A percentile compares a stretch with the other conserved stretches of the same genome.
Evolutionary conservation across 1,140 invertebrate species (phyloP).

Genomic region (Plectrocnemia conspersa): DNA sequence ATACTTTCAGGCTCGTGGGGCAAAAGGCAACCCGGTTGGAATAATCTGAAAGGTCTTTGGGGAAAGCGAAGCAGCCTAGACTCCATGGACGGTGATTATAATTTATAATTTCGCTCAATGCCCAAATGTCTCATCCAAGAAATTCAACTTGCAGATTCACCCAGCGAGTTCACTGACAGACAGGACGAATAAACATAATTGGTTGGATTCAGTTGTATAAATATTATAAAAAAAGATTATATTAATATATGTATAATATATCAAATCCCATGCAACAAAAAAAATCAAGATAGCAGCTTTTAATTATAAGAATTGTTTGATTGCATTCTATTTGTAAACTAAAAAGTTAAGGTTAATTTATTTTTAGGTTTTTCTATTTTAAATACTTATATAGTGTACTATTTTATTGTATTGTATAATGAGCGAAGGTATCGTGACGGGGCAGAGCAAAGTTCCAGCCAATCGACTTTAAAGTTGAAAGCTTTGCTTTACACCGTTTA

Average conservation of each 20-base stretch:
- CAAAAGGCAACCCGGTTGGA: slow-evolving; percentile 67
- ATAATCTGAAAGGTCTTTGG: slow-evolving; percentile 69
- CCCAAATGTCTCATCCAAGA: neutral
- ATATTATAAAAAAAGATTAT: slow-evolving; percentile 16
- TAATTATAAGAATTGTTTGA: slow-evolving; percentile 4
- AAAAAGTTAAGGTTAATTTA: no score
- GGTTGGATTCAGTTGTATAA: slow-evolving; percentile 26
- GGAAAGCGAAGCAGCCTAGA: slow-evolving; percentile 51
- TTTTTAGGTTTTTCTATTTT: no score
- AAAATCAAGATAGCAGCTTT: slow-evolving; percentile 21
- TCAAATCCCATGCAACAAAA: slow-evolving; percentile 26
- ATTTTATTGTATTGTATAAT: neutral
- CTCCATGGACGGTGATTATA: slow-evolving; percentile 25
- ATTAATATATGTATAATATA: no score
- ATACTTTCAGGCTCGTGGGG: slow-evolving; percentile 55
- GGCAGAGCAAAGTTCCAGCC: slow-evolving; percentile 28
- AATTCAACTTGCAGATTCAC: slow-evolving; percentile 23
- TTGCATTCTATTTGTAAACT: no score
- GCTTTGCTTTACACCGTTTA: slow-evolving; percentile 6
- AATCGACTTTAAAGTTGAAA: slow-evolving; percentile 26
- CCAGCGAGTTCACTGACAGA: slow-evolving; percentile 27
- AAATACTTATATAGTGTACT: neutral
- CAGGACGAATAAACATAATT: slow-evolving; percentile 32
- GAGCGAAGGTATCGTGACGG: neutral
- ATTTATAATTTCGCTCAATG: slow-evolving; percentile 5